A percentile compares a stretch with the other conserved stretches of the same genome.
phyloP scores from a whole-genome alignment of 2,888 invertebrate genomes.

The Coecobrya sp. region DNA sequence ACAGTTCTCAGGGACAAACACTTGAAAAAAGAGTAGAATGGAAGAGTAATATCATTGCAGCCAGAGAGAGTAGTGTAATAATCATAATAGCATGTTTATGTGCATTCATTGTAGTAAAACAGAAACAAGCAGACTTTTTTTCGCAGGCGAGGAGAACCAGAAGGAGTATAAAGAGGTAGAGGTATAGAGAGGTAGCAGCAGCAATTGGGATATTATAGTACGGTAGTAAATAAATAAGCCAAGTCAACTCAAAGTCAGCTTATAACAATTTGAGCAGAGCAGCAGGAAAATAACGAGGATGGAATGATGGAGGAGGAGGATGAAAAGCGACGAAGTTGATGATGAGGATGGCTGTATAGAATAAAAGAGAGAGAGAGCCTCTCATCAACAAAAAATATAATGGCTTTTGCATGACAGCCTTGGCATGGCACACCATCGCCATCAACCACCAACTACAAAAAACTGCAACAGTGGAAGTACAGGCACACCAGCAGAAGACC shows the following conservation, averaged over 20 bases:
- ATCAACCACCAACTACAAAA: not conserved
- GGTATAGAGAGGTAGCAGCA: not conserved
- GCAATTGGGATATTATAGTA: not conserved
- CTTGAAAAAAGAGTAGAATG: not conserved
- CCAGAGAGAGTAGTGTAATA: no score
- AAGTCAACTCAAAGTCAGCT: not conserved
- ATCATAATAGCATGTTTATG: not conserved
- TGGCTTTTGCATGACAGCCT: slow-evolving; percentile 62
- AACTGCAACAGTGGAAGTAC: not conserved
- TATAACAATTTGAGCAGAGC: no score
- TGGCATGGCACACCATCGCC: slow-evolving; percentile 35
- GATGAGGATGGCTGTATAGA: slow-evolving; percentile 1
- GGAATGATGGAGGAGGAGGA: slow-evolving; percentile 24
- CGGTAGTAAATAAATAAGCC: not conserved
- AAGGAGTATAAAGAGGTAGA: not conserved
- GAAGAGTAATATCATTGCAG: not conserved
- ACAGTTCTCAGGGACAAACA: slow-evolving; percentile 25
- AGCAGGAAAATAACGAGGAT: slow-evolving; percentile 7
- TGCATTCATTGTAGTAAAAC: slow-evolving; percentile 4
- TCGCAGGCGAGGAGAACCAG: not conserved
- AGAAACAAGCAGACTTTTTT: not conserved
- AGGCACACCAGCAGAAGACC: not conserved
- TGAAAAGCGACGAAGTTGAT: not conserved
- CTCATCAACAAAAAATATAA: slow-evolving; percentile 5
- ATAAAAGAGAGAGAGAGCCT: not conserved